Evolutionary conservation across 2,888 invertebrate species (phyloP), one percentile per base, ranked within the genome.

Genomic region (Leptinotarsa tumamoca): DNA sequence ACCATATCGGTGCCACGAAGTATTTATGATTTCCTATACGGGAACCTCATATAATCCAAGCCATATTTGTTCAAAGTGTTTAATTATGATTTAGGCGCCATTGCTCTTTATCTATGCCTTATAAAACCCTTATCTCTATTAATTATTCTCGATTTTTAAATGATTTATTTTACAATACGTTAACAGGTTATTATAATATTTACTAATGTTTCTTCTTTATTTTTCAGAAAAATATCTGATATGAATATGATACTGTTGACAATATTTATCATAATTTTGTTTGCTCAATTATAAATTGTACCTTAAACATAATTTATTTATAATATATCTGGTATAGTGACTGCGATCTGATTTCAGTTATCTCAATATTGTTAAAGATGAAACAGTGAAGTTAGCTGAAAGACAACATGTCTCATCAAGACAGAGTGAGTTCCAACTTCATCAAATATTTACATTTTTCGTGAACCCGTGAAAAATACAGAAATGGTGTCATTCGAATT

Each of bases 351-450:
- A 78, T 79, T 80, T 82, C 82, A 84, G 84, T 85, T 84, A 83
- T 83, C 82, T 82, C 74, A 78, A 80, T 82, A 82, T 82, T 81
- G 82, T 83, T 80, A 74, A 80, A 80, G 81, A 82, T 81, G 82
- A 79, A 79, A 75, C 80, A 80, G 82, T 83, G 75, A 68, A 71
- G 56, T 54, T 72, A 67, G 33, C 51, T 67, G 50, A 69, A 70
- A 71, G 58, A 75, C 66, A 74, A 52, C 67, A 79, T 80, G 80
- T 66, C 80, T 56, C 78, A 78, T 72, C 73, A 73, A 68, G 73
- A 79, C 56, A 74, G 70, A 78, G 79, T 79, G 76, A 78, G 78
- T 76, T 61, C 52, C 58, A 21, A 67, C n/a, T 27, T 52, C n/a
- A 33, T 17, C 63, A 63, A 63, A 63, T 63, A 63, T 63, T 63